Base-by-base conservation (phyloP, 2,888 invertebrate species). In the Apodemia mormo region DNA sequence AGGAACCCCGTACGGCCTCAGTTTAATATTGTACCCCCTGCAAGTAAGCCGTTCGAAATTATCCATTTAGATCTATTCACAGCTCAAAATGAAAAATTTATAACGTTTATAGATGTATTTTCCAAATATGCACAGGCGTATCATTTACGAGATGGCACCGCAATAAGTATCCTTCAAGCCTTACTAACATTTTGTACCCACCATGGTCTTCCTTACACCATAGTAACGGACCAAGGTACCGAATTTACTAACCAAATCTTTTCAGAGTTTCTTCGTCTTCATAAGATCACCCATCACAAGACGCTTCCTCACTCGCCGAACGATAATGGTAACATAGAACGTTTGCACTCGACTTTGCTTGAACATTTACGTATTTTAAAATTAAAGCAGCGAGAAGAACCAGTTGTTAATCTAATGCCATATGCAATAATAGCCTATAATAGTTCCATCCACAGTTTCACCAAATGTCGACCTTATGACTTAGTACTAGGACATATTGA, bases 291-390 rank as follows among this genome's bases (percentile, higher is more conserved):
- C 2, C 49, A 49, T 49, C 49, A 49, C 3, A 52, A 10, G n/a
- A n/a, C n/a, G 12, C 14, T n/a, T 1, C 52, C 52, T 1, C 10
- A 52, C 52, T 5, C 52, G 5, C 12, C n/a, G 5, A 52, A 52
- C 12, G 52, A 52, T 2, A 49, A 49, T 9, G 49, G 49, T 7
- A 49, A 12, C n/a, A n/a, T n/a, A n/a, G n/a, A n/a, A n/a, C n/a
- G n/a, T n/a, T n/a, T n/a, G n/a, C n/a, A n/a, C n/a, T 7, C 12
- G 9, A 70, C 69, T 1, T 2, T 66, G 10, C 40, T 76, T n/a
- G 74, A 75, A 67, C 75, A 74, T 49, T 49, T 74, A 40, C 54
- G 71, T 67, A 68, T 75, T 37, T 64, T 73, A 37, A 75, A 66
- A 65, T 65, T 72, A 68, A 29, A 71, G 64, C 68, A 43, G n/a